Base-by-base conservation (phyloP, 1,140 invertebrate species). In the Macrotrachela quadricornifera region DNA sequence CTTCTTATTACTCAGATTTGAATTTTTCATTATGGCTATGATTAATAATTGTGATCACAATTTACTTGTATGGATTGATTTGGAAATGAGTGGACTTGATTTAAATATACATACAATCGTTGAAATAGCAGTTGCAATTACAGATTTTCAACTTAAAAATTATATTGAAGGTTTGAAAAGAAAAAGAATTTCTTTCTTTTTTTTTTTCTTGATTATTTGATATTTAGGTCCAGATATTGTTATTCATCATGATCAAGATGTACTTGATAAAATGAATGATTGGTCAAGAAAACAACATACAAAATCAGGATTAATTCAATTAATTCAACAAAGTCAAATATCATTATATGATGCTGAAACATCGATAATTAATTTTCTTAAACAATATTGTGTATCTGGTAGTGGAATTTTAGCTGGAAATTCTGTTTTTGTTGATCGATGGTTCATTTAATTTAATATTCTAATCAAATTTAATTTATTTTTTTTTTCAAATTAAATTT, bases 111-210 rank as follows among this genome's bases (percentile, higher is more conserved):
- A 85, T 65, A 75, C 78, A 55, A 83, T 94, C 36, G 64, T 94
- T 57, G 88, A 94, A 74, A 76, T 88, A 55, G 81, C 84, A 0
- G 85, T 83, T 65, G 62, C 92, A 38, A 72, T 95, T 30, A 92
- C 86, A 1, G 82, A 91, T 68, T 71, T 70, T 14, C 61, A 88
- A 49, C 68, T 92, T 8, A 79, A 85, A 59, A 69, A 85, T 9
- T 66, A 87, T 41, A 82, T 79, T 14, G 77, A 83, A 64, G 71
- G 41, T 42, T 42, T 10, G 12, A 1, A 14, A 40, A 40, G 14
- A 10, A 10, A 10, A 10, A 40, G 10, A 30, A 46, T 10, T 39
- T 18, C 14, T 48, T 54, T 54, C 13, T 45, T 12, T 13, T 15
- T 39, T 55, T 40, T 50, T 51, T 49, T 21, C 10, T 15, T 42